These are phyloP conservation scores for Eptesicus fuscus DNA, from an alignment of 2,113 vertebrate genomes.

Conservation along the genomic window DNA sequence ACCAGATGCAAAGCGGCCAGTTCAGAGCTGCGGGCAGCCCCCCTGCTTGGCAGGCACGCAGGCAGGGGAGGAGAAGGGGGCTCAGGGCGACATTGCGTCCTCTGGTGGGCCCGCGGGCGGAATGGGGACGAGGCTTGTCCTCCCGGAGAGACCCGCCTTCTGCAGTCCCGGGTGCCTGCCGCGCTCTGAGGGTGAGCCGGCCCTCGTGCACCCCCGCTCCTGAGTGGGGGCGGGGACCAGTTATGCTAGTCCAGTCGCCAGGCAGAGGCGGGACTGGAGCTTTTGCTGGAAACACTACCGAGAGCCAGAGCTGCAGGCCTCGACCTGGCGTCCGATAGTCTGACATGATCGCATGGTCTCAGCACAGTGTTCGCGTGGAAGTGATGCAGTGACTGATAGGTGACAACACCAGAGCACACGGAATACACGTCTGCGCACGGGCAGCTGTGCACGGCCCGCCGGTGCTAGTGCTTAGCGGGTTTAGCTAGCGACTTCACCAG, in stretches of 20 bases:
- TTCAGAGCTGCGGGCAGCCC: too few species aligned
- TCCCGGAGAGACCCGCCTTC: not conserved
- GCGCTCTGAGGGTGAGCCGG: too few species aligned
- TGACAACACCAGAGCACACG: accelerated
- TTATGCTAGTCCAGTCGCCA: accelerated
- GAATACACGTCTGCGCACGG: too few species aligned
- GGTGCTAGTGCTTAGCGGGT: not conserved
- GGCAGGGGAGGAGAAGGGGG: not conserved
- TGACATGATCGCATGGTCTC: not conserved
- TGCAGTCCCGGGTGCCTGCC: not conserved
- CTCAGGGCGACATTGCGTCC: not conserved
- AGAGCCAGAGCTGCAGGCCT: not conserved
- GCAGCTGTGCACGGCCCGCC: not conserved
- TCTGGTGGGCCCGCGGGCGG: not conserved
- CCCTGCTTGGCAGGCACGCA: not conserved
- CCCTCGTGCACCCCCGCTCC: not conserved
- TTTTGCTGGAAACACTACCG: not conserved
- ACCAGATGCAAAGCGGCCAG: too few species aligned
- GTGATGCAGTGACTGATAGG: accelerated
- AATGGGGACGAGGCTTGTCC: not conserved
- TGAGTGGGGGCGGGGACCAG: not conserved
- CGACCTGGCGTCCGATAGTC: not conserved
- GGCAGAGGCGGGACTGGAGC: not conserved
- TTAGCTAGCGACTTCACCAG: not conserved
- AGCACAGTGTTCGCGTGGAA: not conserved